Conservation (phyloP, 2,888 invertebrate species). For the Sphaerophoria taeniata region DNA sequence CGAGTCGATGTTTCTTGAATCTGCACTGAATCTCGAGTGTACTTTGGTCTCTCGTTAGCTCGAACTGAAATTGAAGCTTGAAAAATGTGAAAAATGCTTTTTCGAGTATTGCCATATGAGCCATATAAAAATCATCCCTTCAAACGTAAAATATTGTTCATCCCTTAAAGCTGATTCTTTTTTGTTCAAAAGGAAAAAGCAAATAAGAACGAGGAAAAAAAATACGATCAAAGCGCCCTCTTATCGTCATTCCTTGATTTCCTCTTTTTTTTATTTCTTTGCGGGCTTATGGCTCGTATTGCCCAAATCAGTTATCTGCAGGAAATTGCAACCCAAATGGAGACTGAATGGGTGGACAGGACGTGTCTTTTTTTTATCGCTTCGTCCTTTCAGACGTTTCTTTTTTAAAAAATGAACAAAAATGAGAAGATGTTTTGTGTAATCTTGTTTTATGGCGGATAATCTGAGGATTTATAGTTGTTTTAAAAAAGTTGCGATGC, state of each 20-base stretch:
- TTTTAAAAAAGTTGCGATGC: background rate
- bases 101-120: conserved; percentile 3
- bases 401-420: conserved; percentile 42
- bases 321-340: conserved; percentile 63
- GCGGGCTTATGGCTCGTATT: conserved; percentile 31
- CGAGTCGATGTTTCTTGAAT: background rate
- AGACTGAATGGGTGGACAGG: conserved; percentile 66
- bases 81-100: conserved; percentile 69
- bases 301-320: conserved; percentile 62
- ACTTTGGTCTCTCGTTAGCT: conserved; percentile 36
- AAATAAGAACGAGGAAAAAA: background rate
- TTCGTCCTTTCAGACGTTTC: conserved; percentile 7
- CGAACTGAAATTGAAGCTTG: conserved; percentile 39
- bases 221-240: conserved; percentile 46
- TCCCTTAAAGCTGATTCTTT: conserved; percentile 46
- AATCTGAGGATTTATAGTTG: conserved; percentile 10
- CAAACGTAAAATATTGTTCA: conserved; percentile 49
- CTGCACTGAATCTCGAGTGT: background rate
- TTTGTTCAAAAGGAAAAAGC: conserved; percentile 4
- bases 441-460: conserved; percentile 47
- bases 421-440: conserved; percentile 39
- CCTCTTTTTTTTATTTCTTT: conserved; percentile 11
- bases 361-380: conserved; percentile 45
- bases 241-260: conserved; percentile 66
- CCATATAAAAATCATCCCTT: conserved; percentile 50